Conservation (phyloP, 2,797 vertebrate genomes). For the Phoebastria nigripes region DNA sequence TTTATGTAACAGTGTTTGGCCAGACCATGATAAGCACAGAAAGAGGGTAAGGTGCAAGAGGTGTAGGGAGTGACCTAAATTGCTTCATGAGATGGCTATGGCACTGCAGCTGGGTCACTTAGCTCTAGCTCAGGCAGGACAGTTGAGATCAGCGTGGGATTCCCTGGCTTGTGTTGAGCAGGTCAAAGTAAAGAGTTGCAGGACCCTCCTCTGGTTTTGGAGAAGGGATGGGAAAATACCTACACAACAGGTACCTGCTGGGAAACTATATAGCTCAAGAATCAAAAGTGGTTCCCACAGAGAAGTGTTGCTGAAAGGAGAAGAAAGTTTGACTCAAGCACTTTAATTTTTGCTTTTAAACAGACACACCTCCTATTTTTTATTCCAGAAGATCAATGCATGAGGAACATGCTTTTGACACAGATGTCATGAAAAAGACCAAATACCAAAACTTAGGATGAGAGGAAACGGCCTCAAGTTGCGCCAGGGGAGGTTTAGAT, state of each 20-base stretch:
- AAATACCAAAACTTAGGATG: neutral
- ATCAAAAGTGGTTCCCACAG: neutral
- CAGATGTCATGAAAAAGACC: neutral
- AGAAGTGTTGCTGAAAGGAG: neutral
- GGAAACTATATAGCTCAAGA: neutral
- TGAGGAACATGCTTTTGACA: neutral
- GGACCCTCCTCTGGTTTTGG: neutral
- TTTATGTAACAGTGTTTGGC: neutral
- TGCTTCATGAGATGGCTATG: neutral
- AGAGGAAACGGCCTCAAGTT: too few relatives aligned
- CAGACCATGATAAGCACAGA: neutral
- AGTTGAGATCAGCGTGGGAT: neutral
- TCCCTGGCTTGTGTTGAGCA: neutral
- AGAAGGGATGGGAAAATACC: neutral
- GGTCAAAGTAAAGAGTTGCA: neutral
- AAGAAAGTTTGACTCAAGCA: neutral
- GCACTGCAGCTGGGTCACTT: neutral
- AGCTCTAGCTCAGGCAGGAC: neutral
- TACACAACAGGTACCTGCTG: neutral
- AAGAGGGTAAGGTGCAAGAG: conserved; percentile 26
- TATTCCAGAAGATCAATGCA: neutral
- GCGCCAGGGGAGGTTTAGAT: too few relatives aligned
- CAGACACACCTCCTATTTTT: neutral
- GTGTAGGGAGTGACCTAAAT: neutral
- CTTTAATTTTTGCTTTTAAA: neutral